Conservation (phyloP, 2,797 vertebrate species). For the Dryobates pubescens region DNA sequence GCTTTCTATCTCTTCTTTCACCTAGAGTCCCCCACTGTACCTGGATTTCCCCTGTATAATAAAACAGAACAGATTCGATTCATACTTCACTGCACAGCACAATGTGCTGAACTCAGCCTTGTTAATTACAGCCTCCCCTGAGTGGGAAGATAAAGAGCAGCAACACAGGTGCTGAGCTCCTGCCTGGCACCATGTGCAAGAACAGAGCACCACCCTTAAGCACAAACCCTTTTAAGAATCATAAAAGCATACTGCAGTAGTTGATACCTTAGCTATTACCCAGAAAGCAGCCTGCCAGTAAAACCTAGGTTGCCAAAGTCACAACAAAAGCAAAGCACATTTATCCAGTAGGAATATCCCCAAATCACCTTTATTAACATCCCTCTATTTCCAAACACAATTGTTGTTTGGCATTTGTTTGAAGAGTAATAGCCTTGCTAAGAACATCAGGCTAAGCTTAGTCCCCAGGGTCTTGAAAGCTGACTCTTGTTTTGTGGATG, state of each 20-base stretch:
- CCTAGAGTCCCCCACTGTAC: not conserved
- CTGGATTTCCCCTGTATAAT: not conserved
- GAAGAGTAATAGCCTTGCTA: constrained; percentile 6
- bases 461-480: not conserved
- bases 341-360: not conserved
- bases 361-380: constrained; percentile 40
- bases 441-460: constrained; percentile 2
- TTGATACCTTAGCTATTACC: not conserved
- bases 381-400: not conserved
- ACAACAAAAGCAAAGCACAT: constrained; percentile 24
- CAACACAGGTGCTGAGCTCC: not conserved
- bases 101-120: not conserved
- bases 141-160: constrained; percentile 12
- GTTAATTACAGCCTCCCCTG: not conserved
- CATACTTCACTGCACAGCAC: not conserved
- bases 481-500: not conserved
- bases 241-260: not conserved
- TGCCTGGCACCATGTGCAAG: not conserved
- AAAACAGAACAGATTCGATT: not conserved
- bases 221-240: not conserved
- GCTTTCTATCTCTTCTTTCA: not conserved
- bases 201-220: not conserved
- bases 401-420: not conserved
- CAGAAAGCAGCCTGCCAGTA: not conserved
- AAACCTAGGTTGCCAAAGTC: not conserved